Conservation (phyloP, 1,140 invertebrate species). For the Macrostomum lignano region DNA sequence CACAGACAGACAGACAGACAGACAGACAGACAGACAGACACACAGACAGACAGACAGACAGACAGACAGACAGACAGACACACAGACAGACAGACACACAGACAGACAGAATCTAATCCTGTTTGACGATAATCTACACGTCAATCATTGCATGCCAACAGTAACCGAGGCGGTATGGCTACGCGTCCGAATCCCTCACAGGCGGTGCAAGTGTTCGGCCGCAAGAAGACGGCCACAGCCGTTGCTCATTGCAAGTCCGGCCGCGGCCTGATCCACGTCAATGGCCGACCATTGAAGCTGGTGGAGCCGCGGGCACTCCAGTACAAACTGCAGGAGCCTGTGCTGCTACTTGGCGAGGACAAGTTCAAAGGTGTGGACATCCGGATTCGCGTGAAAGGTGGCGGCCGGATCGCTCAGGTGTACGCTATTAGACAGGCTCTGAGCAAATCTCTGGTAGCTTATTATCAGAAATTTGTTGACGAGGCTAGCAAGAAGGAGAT, state of each 20-base stretch:
- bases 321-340: conserved; percentile 73
- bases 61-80: no score
- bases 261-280: conserved; percentile 63
- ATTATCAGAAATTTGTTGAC: conserved; percentile 71
- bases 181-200: no score
- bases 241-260: conserved; percentile 91
- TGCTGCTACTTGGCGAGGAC: conserved; percentile 77
- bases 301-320: conserved; percentile 74
- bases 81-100: no score
- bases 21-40: no score
- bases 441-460: conserved; percentile 81
- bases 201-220: no score
- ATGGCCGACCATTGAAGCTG: conserved; percentile 73
- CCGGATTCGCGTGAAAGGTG: conserved; percentile 76
- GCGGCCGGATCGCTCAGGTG: conserved; percentile 88
- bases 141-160: no score
- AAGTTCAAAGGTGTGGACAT: conserved; percentile 76
- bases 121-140: no score
- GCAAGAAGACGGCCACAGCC: conserved; percentile 97
- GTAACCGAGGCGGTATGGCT: no score
- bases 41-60: no score
- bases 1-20: no score
- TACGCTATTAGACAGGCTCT: conserved; percentile 91
- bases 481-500: conserved; percentile 97
- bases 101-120: no score